These are phyloP conservation scores for Lasioglossum pauxillum DNA, from an alignment of 2,888 invertebrate genomes.

Conservation along the genomic window DNA sequence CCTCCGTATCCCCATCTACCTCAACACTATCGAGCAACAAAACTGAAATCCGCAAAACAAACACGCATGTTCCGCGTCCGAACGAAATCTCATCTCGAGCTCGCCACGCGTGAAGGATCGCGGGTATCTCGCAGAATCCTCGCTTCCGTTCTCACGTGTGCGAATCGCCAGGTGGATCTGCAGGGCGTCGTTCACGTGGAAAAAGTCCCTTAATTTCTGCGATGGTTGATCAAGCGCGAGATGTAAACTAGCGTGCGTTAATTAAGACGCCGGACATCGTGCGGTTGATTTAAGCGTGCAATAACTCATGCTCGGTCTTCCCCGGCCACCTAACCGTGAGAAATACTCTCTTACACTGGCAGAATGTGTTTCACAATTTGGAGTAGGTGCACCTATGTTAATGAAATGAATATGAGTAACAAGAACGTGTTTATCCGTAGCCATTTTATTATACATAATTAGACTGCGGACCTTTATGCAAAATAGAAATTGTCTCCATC, in stretches of 20 bases:
- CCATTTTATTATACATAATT: too few relatives aligned
- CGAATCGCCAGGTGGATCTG: background rate
- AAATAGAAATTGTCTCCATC: too few relatives aligned
- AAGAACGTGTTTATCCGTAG: too few relatives aligned
- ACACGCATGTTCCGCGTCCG: background rate
- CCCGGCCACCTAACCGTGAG: constrained; percentile 50
- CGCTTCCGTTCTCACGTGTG: constrained; percentile 3
- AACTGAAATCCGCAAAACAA: background rate
- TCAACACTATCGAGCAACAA: background rate
- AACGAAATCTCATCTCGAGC: background rate
- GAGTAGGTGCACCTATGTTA: background rate
- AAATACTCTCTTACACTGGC: constrained; percentile 32
- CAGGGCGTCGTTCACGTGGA: background rate
- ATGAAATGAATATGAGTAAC: too few relatives aligned
- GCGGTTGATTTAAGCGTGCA: constrained; percentile 18
- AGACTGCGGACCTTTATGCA: too few relatives aligned
- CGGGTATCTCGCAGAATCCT: background rate
- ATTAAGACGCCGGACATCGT: constrained; percentile 49
- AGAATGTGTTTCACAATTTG: constrained; percentile 47
- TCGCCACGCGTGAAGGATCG: background rate
- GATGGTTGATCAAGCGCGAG: background rate
- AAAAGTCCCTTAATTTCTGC: constrained; percentile 3
- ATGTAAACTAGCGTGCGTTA: constrained; percentile 28
- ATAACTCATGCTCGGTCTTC: constrained; percentile 22
- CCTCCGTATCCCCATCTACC: background rate